Evolutionary conservation across 2,113 vertebrate species (phyloP).

Genomic region (Erythrocercus mccallii): DNA sequence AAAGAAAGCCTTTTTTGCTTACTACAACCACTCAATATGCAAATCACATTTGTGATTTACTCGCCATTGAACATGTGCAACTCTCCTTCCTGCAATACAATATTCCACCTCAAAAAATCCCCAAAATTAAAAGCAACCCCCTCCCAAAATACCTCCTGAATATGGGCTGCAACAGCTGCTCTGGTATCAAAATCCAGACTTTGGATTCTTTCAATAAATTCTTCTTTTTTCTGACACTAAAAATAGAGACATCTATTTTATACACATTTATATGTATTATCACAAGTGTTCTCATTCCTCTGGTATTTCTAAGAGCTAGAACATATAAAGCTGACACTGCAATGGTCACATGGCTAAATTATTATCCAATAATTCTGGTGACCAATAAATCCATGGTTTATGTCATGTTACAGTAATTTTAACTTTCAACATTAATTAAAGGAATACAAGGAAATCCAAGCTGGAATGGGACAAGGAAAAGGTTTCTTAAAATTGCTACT

Average conservation of each 20-base stretch:
- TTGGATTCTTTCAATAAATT: slow-evolving; percentile 97
- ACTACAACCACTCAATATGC: background rate
- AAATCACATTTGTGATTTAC: background rate
- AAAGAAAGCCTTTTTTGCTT: background rate
- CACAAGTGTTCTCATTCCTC: background rate
- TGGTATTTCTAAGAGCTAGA: background rate
- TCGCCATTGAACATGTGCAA: background rate
- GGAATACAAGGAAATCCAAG: background rate
- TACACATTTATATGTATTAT: background rate
- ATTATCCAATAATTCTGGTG: background rate
- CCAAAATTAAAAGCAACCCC: background rate
- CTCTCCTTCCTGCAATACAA: background rate
- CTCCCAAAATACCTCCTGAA: slow-evolving; percentile 88
- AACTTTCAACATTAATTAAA: background rate
- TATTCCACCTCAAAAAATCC: background rate
- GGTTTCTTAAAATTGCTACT: background rate
- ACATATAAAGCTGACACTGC: background rate
- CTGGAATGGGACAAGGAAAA: background rate
- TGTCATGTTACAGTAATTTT: background rate
- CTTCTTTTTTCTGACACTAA: slow-evolving; percentile 97
- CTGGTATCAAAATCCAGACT: slow-evolving; percentile 94
- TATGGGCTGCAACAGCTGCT: slow-evolving; percentile 94
- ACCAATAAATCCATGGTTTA: background rate
- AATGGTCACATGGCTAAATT: background rate
- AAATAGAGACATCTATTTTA: slow-evolving; percentile 40